phyloP scores from a whole-genome alignment of 1,140 invertebrate genomes.

The Leptopilina boulardi region DNA sequence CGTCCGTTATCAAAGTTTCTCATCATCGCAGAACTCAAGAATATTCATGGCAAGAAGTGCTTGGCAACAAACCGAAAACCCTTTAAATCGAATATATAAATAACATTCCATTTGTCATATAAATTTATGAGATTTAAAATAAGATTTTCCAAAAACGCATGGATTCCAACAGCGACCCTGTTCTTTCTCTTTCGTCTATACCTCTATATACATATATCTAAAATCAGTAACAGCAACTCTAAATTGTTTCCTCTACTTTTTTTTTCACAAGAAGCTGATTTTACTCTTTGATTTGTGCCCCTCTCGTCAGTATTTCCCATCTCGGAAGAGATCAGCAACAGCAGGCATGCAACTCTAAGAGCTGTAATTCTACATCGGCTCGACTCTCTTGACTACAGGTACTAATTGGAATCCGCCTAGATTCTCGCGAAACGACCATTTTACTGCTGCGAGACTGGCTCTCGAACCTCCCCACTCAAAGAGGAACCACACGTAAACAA shows the following conservation, averaged over 20 bases:
- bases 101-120: too few relatives aligned
- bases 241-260: conserved; percentile 29
- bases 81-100: too few relatives aligned
- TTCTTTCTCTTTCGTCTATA: too few relatives aligned
- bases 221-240: conserved; percentile 15
- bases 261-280: neutral
- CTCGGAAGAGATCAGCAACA: conserved; percentile 34
- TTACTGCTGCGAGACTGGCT: conserved; percentile 9
- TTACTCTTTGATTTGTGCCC: conserved; percentile 29
- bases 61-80: too few relatives aligned
- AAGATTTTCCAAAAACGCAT: too few relatives aligned
- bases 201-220: neutral
- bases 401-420: conserved; percentile 32
- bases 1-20: too few relatives aligned
- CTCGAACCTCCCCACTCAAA: neutral
- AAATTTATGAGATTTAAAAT: too few relatives aligned
- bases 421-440: conserved; percentile 33
- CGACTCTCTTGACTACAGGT: neutral
- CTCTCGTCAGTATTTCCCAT: conserved; percentile 27
- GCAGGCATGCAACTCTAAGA: conserved; percentile 12
- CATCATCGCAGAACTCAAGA: too few relatives aligned
- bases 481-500: conserved; percentile 53
- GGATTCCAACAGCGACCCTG: too few relatives aligned
- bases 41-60: too few relatives aligned
- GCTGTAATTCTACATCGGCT: conserved; percentile 9